Base-by-base conservation (phyloP, 2,888 invertebrate genomes). In the Cordilura impudica region DNA sequence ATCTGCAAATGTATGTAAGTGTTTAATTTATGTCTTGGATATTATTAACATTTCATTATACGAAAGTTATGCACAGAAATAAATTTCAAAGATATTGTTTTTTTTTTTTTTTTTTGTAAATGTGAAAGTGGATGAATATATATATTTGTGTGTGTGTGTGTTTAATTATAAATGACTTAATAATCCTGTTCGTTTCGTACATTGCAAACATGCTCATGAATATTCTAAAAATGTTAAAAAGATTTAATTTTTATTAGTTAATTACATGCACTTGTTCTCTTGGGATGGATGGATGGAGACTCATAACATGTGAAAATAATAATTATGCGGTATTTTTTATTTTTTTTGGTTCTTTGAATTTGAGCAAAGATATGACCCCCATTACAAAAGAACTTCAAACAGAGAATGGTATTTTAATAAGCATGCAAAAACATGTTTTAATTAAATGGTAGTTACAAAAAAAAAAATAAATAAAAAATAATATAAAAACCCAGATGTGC, bases 141-240 rank as follows among this genome's bases (percentile, higher is more conserved):
- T n/a, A 26, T 26, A 26, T 26, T 26, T 4, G 26, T 6, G 26
- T 26, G 26, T 6, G 6, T 6, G 3, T 26, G 26, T 26, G 4
- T 26, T 26, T 26, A 6, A 26, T 26, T 26, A 4, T 26, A 4
- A 26, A 26, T 26, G 26, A 26, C 58, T 39, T 58, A 14, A 53
- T 29, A 29, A 26, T 26, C 8, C 10, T 31, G 2, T 7, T 31
- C 2, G 2, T 49, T 21, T 58, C 58, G 49, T 58, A 56, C 31
- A 76, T 56, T 76, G 35, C 29, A 43, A 43, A 60, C 43, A 65
- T 43, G 26, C 39, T 72, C 54, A 78, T 67, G 67, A 78, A 78
- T 72, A 77, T 71, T 71, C 65, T 65, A 53, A 65, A n/a, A 58
- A 63, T 69, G 51, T 65, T 56, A 16, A 76, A n/a, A 70, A 69